Base-by-base conservation (phyloP, 2,113 vertebrate genomes). In the Pterocles orientalis region DNA sequence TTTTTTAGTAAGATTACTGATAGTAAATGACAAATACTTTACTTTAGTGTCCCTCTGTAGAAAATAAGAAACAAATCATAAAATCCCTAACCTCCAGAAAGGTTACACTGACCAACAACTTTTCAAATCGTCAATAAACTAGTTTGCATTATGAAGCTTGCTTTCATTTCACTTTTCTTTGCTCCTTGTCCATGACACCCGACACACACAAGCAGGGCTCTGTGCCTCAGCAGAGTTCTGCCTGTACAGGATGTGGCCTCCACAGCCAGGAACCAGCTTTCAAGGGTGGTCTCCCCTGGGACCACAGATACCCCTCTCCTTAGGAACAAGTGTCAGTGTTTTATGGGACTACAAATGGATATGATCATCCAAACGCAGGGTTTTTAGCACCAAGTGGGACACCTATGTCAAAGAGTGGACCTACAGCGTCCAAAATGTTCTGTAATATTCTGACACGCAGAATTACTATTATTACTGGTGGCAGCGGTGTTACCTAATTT, bases 121-220 rank as follows among this genome's bases (percentile, higher is more conserved):
- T 70, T 45, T 28, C 15, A 53, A 83, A 62, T 4, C 51, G 48
- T 33, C 82, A 62, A 36, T 29, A 58, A 68, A 56, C 14, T 14
- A 18, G 24, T 39, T 45, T 41, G 18, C 7, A 48, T 20, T 5
- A 11, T 12, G 62, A 24, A 64, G 23, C 17, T 75, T 51, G 10
- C 61, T 28, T 75, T 56, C 13, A 31, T 36, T 41, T 58, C 28
- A 21, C 9, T 51, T 53, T 41, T 15, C 36, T 61, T 45, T 23
- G 10, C 57, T 34, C 83, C n/a, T 26, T 57, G 26, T 28, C 21
- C 23, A 2, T 5, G 33, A 26, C 7, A 45, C 4, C 5, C 12
- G 24, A 50, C 6, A 10, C 18, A 29, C n/a, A 23, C 19, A n/a
- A 25, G 0, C 0, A 4, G 26, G 28, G 34, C 66, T 51, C 53